A percentile compares a stretch with the other conserved stretches of the same genome.
These are phyloP conservation scores for Sitodiplosis mosellana DNA, from an alignment of 1,140 invertebrate species.

Conservation along the genomic window DNA sequence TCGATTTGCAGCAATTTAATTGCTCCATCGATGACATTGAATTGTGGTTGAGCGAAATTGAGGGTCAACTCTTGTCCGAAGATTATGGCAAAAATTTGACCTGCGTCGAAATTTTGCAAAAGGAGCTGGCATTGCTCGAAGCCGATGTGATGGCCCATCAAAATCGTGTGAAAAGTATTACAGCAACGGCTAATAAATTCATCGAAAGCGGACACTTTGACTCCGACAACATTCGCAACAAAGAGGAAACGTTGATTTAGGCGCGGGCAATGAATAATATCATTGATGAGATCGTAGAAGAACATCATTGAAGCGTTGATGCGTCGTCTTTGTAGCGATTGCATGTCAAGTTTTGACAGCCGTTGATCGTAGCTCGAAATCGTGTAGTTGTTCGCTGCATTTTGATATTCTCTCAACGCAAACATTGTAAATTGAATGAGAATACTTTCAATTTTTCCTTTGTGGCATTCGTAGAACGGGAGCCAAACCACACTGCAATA, in stretches of 20 bases:
- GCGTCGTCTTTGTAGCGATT: no score
- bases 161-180: conserved; percentile 83
- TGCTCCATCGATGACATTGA: conserved; percentile 95
- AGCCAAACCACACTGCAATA: no score
- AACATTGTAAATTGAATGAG: no score
- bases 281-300: no score
- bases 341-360: no score
- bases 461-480: no score
- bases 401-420: no score
- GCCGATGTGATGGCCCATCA: conserved; percentile 90
- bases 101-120: conserved; percentile 90
- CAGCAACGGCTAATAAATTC: conserved; percentile 74
- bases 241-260: conserved; percentile 61
- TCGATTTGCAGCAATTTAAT: conserved; percentile 96
- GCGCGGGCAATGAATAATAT: conserved; percentile 90
- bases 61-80: conserved; percentile 87
- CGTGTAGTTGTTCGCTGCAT: no score
- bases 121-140: conserved; percentile 92
- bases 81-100: conserved; percentile 96
- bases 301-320: no score
- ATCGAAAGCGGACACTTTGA: conserved; percentile 90
- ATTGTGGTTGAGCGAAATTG: conserved; percentile 92
- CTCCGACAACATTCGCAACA: conserved; percentile 80
- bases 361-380: no score
- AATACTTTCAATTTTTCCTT: no score